These are phyloP conservation scores for Tetrao urogallus DNA, from an alignment of 2,113 vertebrate genomes.

Conservation along the genomic window DNA sequence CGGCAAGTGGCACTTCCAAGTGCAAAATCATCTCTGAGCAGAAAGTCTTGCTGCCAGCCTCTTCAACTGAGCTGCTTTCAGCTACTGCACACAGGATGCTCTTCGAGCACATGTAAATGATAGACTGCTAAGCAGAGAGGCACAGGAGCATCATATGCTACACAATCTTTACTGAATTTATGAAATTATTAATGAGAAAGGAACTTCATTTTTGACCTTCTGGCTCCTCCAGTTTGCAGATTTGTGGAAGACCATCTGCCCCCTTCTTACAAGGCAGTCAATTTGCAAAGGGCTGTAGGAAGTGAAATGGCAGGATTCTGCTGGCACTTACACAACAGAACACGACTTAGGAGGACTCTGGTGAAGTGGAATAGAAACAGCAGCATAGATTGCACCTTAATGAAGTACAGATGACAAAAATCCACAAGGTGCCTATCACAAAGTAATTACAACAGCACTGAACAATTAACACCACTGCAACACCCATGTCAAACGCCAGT, in stretches of 20 bases:
- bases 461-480: not conserved
- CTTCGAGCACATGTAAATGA: not conserved
- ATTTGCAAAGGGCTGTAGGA: not conserved
- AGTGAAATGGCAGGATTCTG: not conserved
- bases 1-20: not conserved
- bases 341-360: not conserved
- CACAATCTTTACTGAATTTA: not conserved
- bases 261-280: not conserved
- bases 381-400: not conserved
- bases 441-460: conserved; percentile 5
- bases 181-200: not conserved
- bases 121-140: not conserved
- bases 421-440: conserved; percentile 8
- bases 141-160: not conserved
- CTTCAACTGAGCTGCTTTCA: not conserved
- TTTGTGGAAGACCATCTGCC: not conserved
- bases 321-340: not conserved
- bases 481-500: not conserved
- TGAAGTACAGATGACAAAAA: conserved; percentile 40
- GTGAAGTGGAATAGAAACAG: conserved; percentile 12
- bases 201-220: not conserved
- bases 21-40: not conserved
- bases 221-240: not conserved
- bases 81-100: not conserved
- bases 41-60: not conserved